Evolutionary conservation across 2,888 invertebrate species (phyloP), one percentile per base, ranked within the genome.

Genomic region (Pachydiplax longipennis): DNA sequence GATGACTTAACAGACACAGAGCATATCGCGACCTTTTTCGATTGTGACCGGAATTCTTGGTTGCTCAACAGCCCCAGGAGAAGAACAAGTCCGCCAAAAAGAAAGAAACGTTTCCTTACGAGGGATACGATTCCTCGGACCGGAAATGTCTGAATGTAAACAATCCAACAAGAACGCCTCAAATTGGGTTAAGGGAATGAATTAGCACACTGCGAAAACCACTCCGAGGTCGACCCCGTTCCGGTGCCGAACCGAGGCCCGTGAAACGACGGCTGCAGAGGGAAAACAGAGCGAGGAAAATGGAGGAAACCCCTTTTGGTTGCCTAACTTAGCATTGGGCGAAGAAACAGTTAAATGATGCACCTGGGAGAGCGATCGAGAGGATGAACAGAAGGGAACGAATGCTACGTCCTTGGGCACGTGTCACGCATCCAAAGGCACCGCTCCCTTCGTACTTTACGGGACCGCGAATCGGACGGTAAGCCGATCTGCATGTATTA

Each of bases 361-460:
- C 73, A 13, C 73, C 25, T 31, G 15, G 12, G 31, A 31, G 65
- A 65, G 18, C 35, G 3, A 15, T 13, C 22, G 61, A 37, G 37
- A 37, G 44, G 61, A 37, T 12, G 37, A 8, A 25, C 25, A 25
- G 73, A 31, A 25, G 73, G 73, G 37, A 61, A 58, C 58, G 22
- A 82, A 22, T 31, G 35, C 35, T 58, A 15, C 83, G 87, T 87
- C 87, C 87, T 87, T 87, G 87, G 13, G 61, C 35, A n/a, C 87
- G 87, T 87, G 87, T 87, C 87, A 87, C 87, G 87, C 87, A 87
- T 87, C 87, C 61, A 31, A 61, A 65, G 37, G 35, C 87, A 87
- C 58, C 73, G 25, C 25, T 31, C 13, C 73, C 25, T 31, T 31
- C 73, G 73, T 73, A 31, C 25, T 73, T 25, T 73, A 73, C 73